Evolutionary conservation across 2,113 vertebrate species (phyloP), one percentile per base, ranked within the genome.

Genomic region (Callipepla californica): DNA sequence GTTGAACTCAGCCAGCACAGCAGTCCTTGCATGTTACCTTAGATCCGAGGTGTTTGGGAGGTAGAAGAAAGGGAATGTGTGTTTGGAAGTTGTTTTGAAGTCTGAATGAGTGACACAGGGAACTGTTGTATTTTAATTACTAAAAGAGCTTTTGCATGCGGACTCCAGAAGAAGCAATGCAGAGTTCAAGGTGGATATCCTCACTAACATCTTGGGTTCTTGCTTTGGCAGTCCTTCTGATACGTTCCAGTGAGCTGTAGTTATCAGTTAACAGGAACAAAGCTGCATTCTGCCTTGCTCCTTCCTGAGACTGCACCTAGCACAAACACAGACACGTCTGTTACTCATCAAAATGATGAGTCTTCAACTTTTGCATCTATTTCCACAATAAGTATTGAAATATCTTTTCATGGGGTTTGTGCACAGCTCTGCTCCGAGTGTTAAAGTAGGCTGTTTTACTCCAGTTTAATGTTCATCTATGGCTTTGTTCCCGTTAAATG

Each of bases 61-160:
- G 5, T 0, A 2, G 7, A 16, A 32, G 44, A 36, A 36, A 36
- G 36, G 36, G 36, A 74, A 13, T 9, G 19, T 22, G 19, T 32
- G 17, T 21, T 11, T 17, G 58, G 76, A 72, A 72, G 22, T 48
- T 36, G 4, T 19, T 91, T 32, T 28, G 36, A 79, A 79, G 66
- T 58, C 48, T n/a, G 32, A 75, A 12, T 21, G 21, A 14, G 40
- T 34, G 67, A 36, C n/a, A 13, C 36, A 73, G 42, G 28, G 53
- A 94, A 28, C 34, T 89, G 18, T 8, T 81, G 44, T 30, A 65
- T 79, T 94, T 92, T 57, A 73, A 69, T 65, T 14, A 14, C 32
- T 73, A 66, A 4, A 70, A 4, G 7, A 17, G 17, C 79, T 42
- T 85, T 89, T 50, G 11, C 13, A 1, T 38, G 10, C 69, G 38